Evolutionary conservation across 2,888 invertebrate species (phyloP).

Genomic region (Lumbricus terrestris): DNA sequence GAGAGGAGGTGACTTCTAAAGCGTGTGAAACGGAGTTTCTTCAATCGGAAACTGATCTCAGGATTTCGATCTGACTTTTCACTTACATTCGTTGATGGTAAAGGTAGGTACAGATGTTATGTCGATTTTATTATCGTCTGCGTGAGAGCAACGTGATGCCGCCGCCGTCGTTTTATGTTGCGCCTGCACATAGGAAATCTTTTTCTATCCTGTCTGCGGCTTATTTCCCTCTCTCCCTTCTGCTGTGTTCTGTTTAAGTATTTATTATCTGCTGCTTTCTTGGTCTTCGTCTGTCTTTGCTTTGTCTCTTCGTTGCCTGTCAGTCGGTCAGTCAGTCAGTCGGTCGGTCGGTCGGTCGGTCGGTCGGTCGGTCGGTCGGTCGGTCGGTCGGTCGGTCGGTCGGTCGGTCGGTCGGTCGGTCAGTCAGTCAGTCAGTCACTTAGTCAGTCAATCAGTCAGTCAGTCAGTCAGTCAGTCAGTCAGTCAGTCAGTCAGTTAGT

Average conservation of each 20-base stretch:
- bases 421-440: too few relatives aligned
- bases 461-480: too few relatives aligned
- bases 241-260: too few relatives aligned
- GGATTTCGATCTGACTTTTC: neutral
- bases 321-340: too few relatives aligned
- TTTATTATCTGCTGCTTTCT: too few relatives aligned
- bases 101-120: neutral
- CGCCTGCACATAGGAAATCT: neutral
- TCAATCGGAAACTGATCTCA: neutral
- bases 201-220: neutral
- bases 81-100: neutral
- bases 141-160: too few relatives aligned
- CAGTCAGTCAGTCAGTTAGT: too few relatives aligned
- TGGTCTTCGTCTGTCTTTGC: neutral
- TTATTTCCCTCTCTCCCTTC: neutral
- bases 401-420: too few relatives aligned
- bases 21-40: neutral
- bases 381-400: too few relatives aligned
- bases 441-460: too few relatives aligned
- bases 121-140: neutral
- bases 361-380: too few relatives aligned
- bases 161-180: neutral
- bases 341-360: too few relatives aligned
- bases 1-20: neutral
- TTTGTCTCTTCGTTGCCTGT: neutral